A percentile compares a stretch with the other conserved stretches of the same genome.
phyloP scores from a whole-genome alignment of 2,113 vertebrate species.

The Callaeas wilsoni region DNA sequence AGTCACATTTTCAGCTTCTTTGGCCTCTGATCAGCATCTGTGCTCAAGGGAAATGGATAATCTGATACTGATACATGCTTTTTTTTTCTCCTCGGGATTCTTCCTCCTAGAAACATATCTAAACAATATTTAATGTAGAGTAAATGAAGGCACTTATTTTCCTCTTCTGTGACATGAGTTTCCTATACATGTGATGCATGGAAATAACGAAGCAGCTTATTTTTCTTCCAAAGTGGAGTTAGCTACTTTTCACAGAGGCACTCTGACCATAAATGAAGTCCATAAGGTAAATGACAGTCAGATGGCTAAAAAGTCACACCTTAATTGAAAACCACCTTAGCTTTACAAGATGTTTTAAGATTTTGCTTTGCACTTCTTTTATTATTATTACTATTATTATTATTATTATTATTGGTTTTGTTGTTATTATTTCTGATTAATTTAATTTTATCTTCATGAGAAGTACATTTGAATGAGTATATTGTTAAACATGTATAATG shows the following conservation, averaged over 20 bases:
- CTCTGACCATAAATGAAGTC: not conserved
- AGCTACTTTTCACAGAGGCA: not conserved
- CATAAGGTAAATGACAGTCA: not conserved
- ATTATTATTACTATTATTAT: not conserved
- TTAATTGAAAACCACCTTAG: not conserved
- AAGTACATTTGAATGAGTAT: not conserved
- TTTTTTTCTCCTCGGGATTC: not conserved
- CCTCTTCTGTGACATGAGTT: not conserved
- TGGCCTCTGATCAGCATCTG: not conserved
- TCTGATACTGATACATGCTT: not conserved
- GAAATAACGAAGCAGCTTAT: not conserved
- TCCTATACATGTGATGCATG: not conserved
- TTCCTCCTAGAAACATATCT: not conserved
- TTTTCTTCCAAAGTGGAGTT: not conserved
- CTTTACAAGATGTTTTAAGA: not conserved
- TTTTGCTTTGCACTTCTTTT: not conserved
- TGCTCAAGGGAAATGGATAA: not conserved
- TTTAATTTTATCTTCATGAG: not conserved
- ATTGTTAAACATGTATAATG: not conserved
- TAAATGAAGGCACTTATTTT: not conserved
- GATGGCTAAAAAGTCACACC: not conserved
- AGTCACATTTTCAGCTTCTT: not conserved
- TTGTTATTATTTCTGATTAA: not conserved
- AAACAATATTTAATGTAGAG: not conserved
- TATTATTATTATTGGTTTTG: accelerated